Percentiles rank a stretch among this genome's conserved stretches.
Evolutionary conservation across 2,888 invertebrate species (phyloP).

Genomic region (Leucophora obtusa): DNA sequence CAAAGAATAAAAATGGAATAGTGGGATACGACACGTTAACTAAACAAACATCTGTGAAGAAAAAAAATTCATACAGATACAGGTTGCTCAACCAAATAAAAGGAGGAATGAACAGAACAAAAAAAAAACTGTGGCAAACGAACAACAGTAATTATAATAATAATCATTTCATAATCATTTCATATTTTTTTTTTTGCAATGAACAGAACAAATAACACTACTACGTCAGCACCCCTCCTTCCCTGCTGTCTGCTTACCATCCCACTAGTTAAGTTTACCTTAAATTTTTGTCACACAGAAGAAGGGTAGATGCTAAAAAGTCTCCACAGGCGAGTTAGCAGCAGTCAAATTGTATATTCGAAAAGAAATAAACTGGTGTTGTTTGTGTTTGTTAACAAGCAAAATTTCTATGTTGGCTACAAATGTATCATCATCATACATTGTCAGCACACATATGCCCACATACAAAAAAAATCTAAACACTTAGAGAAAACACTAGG

Average conservation of each 20-base stretch:
- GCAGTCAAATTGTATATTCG: slow-evolving; percentile 27
- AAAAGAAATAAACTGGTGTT: slow-evolving; percentile 34
- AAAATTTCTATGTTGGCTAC: slow-evolving; percentile 49
- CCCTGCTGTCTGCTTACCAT: slow-evolving; percentile 1
- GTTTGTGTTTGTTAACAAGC: slow-evolving; percentile 33
- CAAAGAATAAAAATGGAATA: slow-evolving; percentile 41
- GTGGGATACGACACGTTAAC: slow-evolving; percentile 71
- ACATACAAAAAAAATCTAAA: slow-evolving; percentile 33
- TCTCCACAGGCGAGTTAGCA: slow-evolving; percentile 62
- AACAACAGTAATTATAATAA: slow-evolving; percentile 74
- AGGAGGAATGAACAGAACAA: slow-evolving; percentile 34
- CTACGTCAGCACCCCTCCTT: slow-evolving; percentile 51
- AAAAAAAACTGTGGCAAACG: slow-evolving; percentile 60
- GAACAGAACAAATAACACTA: slow-evolving; percentile 31
- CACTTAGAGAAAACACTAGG: not conserved
- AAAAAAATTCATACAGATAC: slow-evolving; percentile 42
- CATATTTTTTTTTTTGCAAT: slow-evolving; percentile 53
- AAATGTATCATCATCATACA: slow-evolving; percentile 55
- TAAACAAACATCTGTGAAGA: slow-evolving; percentile 74
- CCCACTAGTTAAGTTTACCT: slow-evolving; percentile 8
- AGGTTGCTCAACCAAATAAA: slow-evolving; percentile 48
- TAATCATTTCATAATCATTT: slow-evolving; percentile 76
- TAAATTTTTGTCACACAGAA: slow-evolving; percentile 37
- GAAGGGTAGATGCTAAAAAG: slow-evolving; percentile 34
- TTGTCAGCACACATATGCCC: slow-evolving; percentile 62